A percentile compares a stretch with the other conserved stretches of the same genome.
Evolutionary conservation across 1,140 invertebrate species (phyloP).

Genomic region (Drosophila busckii): DNA sequence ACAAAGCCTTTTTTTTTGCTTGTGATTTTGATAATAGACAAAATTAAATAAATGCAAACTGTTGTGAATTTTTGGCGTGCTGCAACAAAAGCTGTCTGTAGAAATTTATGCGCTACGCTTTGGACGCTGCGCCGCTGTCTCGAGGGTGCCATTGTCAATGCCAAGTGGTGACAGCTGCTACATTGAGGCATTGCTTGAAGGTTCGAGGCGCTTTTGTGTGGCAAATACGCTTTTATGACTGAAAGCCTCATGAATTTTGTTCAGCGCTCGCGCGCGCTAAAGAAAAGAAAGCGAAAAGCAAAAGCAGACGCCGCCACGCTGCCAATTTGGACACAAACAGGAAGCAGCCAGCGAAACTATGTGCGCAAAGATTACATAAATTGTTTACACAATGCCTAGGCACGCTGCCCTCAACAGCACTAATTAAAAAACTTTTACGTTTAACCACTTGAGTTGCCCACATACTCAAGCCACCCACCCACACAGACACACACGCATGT

Average conservation of each 20-base stretch:
- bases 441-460: conserved; percentile 67
- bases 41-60: conserved; percentile 74
- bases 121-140: conserved; percentile 12
- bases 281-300: conserved; percentile 13
- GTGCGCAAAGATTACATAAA: conserved; percentile 63
- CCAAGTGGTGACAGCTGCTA: conserved; percentile 61
- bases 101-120: conserved; percentile 52
- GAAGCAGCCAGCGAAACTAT: conserved; percentile 43
- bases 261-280: conserved; percentile 45
- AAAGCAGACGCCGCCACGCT: conserved; percentile 17
- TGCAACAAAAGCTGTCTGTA: conserved; percentile 60
- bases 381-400: conserved; percentile 50
- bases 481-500: conserved; percentile 16
- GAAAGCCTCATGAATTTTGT: conserved; percentile 74
- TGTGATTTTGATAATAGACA: conserved; percentile 70
- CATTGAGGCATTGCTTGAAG: neutral
- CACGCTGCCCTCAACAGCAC: conserved; percentile 65
- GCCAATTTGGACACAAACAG: conserved; percentile 39
- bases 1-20: conserved; percentile 73
- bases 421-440: conserved; percentile 76
- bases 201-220: conserved; percentile 32
- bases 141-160: conserved; percentile 66
- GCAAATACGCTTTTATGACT: conserved; percentile 69
- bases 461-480: conserved; percentile 11
- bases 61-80: conserved; percentile 52